phyloP scores from a whole-genome alignment of 2,888 invertebrate genomes.

The Zelleria hepariella region DNA sequence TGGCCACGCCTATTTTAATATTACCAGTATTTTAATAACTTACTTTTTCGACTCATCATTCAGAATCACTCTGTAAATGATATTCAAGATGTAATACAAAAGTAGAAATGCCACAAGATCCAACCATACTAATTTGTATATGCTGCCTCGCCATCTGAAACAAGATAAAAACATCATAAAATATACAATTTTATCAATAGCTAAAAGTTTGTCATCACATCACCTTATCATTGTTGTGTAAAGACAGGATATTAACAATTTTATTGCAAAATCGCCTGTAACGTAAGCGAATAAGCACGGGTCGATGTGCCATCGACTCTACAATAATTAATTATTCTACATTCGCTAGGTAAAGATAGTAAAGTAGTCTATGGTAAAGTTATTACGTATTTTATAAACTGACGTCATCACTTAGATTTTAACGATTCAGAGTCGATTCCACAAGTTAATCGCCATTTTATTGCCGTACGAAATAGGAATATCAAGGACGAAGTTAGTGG shows the following conservation, averaged over 20 bases:
- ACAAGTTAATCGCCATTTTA: not conserved
- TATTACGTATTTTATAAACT: no score
- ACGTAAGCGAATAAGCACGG: no score
- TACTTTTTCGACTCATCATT: slow-evolving; percentile 79
- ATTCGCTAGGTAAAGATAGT: no score
- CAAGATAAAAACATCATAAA: slow-evolving; percentile 12
- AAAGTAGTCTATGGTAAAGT: no score
- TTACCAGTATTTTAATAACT: slow-evolving; percentile 27
- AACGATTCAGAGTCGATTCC: not conserved
- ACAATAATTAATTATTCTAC: no score
- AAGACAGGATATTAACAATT: no score
- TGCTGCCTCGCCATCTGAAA: slow-evolving; percentile 94
- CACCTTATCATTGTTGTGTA: not conserved
- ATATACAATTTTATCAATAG: not conserved
- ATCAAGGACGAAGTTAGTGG: not conserved
- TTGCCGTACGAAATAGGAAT: slow-evolving; percentile 1
- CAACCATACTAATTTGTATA: slow-evolving; percentile 94
- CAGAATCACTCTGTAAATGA: slow-evolving; percentile 81
- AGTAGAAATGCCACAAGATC: slow-evolving; percentile 86
- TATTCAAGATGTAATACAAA: slow-evolving; percentile 83
- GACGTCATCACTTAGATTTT: not conserved
- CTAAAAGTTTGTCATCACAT: not conserved
- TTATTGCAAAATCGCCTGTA: not conserved
- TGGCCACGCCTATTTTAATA: no score
- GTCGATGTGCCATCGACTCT: no score